Evolutionary conservation across 1,140 invertebrate species (phyloP).

Genomic region (Papilio glaucus): DNA sequence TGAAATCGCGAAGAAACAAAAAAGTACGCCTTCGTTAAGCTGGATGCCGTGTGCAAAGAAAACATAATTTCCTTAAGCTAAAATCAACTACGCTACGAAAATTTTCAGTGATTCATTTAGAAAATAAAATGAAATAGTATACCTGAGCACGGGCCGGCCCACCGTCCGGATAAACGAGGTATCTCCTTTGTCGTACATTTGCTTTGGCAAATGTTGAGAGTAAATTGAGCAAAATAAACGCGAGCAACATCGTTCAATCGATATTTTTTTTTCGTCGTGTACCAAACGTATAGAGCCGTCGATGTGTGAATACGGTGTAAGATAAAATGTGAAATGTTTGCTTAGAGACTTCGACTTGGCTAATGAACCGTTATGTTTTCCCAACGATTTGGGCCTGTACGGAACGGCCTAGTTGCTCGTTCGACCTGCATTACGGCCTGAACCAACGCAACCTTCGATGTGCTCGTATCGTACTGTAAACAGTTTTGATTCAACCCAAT

Average conservation of each 20-base stretch:
- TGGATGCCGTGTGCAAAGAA: constrained; percentile 66
- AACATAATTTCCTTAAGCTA: constrained; percentile 78
- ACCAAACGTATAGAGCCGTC: constrained; percentile 52
- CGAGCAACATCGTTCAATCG: constrained; percentile 53
- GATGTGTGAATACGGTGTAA: constrained; percentile 66
- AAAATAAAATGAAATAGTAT: constrained; percentile 48
- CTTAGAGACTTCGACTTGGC: constrained; percentile 60
- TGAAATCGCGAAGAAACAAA: constrained; percentile 77
- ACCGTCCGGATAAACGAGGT: constrained; percentile 79
- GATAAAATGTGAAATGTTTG: constrained; percentile 75
- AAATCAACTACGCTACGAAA: constrained; percentile 65
- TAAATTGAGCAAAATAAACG: constrained; percentile 66
- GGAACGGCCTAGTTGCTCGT: constrained; percentile 51
- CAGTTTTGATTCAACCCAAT: constrained; percentile 2
- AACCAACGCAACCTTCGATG: constrained; percentile 39
- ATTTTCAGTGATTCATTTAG: constrained; percentile 54
- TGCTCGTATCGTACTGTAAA: constrained; percentile 25
- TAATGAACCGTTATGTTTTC: constrained; percentile 82
- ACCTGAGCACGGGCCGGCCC: constrained; percentile 81
- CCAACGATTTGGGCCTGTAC: constrained; percentile 61
- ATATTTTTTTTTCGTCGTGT: constrained; percentile 38
- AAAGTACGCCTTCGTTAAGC: constrained; percentile 71
- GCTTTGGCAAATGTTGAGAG: constrained; percentile 51
- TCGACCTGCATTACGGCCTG: constrained; percentile 39
- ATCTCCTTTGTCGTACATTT: constrained; percentile 63